A percentile compares a stretch with the other conserved stretches of the same genome.
Conservation (phyloP, 2,113 vertebrate genomes). For the Chionis minor region DNA sequence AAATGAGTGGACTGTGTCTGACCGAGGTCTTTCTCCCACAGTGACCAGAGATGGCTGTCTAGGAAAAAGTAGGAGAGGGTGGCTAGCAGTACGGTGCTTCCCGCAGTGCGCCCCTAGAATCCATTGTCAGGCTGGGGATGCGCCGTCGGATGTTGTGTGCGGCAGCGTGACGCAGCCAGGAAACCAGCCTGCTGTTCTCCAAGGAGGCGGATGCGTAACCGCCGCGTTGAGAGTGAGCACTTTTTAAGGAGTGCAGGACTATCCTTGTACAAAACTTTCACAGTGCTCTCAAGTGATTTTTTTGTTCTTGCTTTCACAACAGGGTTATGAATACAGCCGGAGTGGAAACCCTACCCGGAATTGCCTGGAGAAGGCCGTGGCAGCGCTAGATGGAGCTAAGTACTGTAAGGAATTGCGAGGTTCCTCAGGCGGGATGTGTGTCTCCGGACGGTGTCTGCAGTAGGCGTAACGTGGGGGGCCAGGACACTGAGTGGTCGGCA, state of each 20-base stretch:
- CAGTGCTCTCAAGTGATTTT: background rate
- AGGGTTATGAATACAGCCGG: slow-evolving; percentile 91
- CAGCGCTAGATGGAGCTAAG: slow-evolving; percentile 89
- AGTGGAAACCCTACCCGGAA: slow-evolving; percentile 92
- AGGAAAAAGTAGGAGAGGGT: background rate
- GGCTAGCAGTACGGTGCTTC: background rate
- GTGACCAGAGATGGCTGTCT: background rate
- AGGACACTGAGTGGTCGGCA: background rate
- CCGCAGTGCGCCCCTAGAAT: background rate
- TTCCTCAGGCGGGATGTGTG: background rate
- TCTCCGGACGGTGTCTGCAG: background rate
- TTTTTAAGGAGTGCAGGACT: background rate
- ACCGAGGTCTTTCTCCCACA: background rate
- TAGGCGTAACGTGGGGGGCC: background rate
- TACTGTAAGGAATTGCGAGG: slow-evolving; percentile 78
- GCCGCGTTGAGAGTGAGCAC: background rate
- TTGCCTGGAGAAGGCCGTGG: slow-evolving; percentile 87
- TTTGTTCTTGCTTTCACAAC: background rate
- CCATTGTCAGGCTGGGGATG: background rate
- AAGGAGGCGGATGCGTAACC: background rate
- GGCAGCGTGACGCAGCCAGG: background rate
- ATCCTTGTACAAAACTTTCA: background rate
- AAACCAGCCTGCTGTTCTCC: background rate
- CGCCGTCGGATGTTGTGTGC: background rate
- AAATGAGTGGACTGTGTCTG: background rate